A percentile compares a stretch with the other conserved stretches of the same genome.
Conservation (phyloP, 2,113 vertebrate species). For the Dolichotis patagonum region DNA sequence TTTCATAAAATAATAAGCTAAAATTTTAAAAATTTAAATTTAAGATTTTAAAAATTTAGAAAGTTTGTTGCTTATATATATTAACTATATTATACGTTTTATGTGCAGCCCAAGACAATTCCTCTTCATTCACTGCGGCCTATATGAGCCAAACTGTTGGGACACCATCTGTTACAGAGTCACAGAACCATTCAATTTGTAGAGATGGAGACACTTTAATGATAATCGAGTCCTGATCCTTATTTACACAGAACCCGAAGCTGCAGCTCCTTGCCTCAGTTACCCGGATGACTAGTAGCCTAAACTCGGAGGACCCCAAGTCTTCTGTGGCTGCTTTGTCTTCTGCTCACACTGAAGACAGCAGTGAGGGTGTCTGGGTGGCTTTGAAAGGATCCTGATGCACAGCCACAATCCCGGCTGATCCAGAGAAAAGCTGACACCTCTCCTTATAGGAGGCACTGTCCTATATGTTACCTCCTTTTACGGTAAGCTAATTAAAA, state of each 20-base stretch:
- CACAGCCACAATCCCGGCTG: neutral
- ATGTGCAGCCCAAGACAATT: neutral
- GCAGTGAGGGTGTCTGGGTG: neutral
- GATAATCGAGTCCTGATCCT: neutral
- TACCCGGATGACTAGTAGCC: neutral
- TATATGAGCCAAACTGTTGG: too few species aligned
- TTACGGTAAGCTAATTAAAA: neutral
- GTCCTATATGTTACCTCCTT: neutral
- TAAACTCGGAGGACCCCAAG: neutral
- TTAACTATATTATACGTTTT: neutral
- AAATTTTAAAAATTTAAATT: neutral
- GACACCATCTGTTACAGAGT: neutral
- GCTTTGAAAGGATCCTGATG: neutral
- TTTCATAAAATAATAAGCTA: neutral
- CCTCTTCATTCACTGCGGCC: neutral
- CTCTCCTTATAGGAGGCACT: neutral
- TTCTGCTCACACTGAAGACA: neutral
- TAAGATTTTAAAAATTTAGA: neutral
- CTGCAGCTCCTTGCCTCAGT: neutral
- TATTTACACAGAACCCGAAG: constrained; percentile 23
- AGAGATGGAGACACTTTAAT: neutral
- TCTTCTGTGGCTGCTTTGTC: neutral
- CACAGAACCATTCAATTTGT: neutral
- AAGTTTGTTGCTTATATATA: neutral
- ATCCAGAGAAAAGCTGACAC: neutral